Evolutionary conservation across 53 echinoderm and acorn worm species (phyloP), one percentile per base, ranked within the genome.

Genomic region (Holothuria scabra): DNA sequence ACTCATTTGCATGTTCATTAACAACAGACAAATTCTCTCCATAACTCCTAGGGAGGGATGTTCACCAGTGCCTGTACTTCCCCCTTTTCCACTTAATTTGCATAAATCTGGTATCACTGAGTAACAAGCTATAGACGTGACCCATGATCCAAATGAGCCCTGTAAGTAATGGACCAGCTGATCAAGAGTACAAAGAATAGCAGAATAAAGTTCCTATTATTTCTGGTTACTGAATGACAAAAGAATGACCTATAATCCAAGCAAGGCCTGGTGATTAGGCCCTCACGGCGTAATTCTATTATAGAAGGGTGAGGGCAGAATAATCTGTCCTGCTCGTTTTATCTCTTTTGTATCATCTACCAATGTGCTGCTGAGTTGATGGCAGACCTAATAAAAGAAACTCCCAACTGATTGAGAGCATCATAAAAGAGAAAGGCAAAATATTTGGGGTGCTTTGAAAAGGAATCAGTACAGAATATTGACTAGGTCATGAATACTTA

Each of bases 361-460:
- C 38, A 48, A 44, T 38, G 41, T 72, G 44, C 46, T 44, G 24
- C 48, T 44, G 46, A 21, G 72, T 5, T 12, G 46, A 44, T 72
- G 34, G 46, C n/a, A 72, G 21, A 25, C 7, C 12, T n/a, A 7
- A 25, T 72, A 38, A 72, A 72, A 25, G 8, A 8, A 44, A 72
- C 18, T 44, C 44, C 72, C 72, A 72, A 72, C 72, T 72, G 72
- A 72, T 72, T 72, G 72, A 72, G 26, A 23, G 48, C 46, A 44
- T 44, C 46, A 44, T 48, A 72, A 72, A 72, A 28, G 72, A 14
- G 23, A 25, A 38, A 69, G 35, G 72, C 48, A 72, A 72, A 72
- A 72, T 72, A 72, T 72, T 72, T 72, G 72, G 72, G 72, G 44
- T 72, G 72, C 25, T 72, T 44, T 72, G 72, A 72, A 72, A 72